A percentile compares a stretch with the other conserved stretches of the same genome.
Conservation (phyloP, 2,888 invertebrate genomes). For the Matsumyia berberina region DNA sequence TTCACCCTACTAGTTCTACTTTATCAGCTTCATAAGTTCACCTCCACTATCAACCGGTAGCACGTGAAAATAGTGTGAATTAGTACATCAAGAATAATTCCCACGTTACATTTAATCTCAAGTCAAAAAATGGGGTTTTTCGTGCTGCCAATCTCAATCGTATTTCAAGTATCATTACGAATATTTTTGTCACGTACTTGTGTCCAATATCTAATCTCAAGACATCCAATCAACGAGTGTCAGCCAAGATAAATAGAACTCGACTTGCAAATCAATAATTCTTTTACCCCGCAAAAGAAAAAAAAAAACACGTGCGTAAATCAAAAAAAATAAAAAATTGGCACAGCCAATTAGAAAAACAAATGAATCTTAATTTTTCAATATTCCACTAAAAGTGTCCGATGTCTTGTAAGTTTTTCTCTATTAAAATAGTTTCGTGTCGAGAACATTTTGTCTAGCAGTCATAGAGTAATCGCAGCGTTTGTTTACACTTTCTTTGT, state of each 20-base stretch:
- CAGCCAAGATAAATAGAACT: background rate
- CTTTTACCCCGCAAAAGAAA: background rate
- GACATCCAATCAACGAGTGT: background rate
- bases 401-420: background rate
- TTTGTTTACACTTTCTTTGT: background rate
- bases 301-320: background rate
- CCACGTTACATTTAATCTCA: too few species aligned
- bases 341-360: background rate
- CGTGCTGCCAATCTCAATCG: background rate
- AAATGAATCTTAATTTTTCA: background rate
- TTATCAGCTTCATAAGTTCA: too few species aligned
- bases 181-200: background rate
- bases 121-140: too few species aligned
- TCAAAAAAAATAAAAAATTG: background rate
- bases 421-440: background rate
- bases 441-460: background rate
- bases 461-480: background rate
- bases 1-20: too few species aligned
- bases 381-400: background rate
- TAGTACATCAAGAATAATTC: too few species aligned
- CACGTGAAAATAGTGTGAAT: too few species aligned
- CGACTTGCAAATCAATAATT: background rate
- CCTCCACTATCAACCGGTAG: too few species aligned
- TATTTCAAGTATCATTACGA: background rate
- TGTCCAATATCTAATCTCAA: slow-evolving; percentile 2